A percentile compares a stretch with the other conserved stretches of the same genome.
Evolutionary conservation across 1,140 invertebrate species (phyloP).

Genomic region (Periplaneta americana): DNA sequence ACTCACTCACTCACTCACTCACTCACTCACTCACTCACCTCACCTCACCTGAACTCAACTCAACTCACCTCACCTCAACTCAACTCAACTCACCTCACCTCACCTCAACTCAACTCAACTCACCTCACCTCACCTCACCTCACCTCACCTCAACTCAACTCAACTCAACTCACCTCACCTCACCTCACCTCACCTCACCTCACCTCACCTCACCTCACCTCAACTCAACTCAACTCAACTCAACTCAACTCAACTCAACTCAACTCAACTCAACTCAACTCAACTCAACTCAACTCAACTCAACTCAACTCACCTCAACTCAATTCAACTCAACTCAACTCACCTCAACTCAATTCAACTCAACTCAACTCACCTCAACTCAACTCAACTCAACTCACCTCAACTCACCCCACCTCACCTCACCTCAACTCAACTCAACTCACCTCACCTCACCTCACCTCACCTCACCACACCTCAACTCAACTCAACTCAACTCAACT

Average conservation of each 20-base stretch:
- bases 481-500: too few species aligned
- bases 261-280: too few species aligned
- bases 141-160: background rate
- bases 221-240: background rate
- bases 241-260: background rate
- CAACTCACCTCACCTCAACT: background rate
- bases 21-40: too few species aligned
- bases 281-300: too few species aligned
- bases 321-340: too few species aligned
- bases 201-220: background rate
- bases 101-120: slow-evolving; percentile 6
- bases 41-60: background rate
- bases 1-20: too few species aligned
- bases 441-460: background rate
- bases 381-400: background rate
- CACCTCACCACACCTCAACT: too few species aligned
- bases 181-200: background rate
- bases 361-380: too few species aligned
- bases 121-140: slow-evolving; percentile 7
- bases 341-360: too few species aligned
- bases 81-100: slow-evolving; percentile 2
- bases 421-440: background rate
- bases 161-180: background rate
- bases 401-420: background rate
- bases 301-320: too few species aligned